Conservation (phyloP, 1,140 invertebrate genomes). For the Lasioglossum albipes region DNA sequence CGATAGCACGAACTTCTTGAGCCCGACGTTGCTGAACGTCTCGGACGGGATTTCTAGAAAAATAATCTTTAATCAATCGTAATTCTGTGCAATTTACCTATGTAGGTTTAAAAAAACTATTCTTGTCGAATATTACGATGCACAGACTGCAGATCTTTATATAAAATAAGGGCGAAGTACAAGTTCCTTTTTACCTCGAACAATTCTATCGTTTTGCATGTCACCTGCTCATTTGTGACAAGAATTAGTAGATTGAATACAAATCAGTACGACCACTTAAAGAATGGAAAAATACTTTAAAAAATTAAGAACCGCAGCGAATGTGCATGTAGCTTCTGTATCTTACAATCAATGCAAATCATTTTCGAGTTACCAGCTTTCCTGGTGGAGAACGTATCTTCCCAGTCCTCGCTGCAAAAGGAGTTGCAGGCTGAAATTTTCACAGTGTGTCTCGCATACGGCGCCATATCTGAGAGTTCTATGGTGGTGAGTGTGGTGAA, state of each 20-base stretch:
- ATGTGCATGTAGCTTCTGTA: too few relatives aligned
- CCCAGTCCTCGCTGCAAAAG: neutral
- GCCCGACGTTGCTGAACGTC: conserved; percentile 21
- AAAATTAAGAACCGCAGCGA: too few relatives aligned
- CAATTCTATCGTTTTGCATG: too few relatives aligned
- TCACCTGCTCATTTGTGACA: too few relatives aligned
- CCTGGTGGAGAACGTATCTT: conserved; percentile 14
- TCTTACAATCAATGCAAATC: too few relatives aligned
- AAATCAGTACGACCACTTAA: too few relatives aligned
- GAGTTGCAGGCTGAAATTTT: conserved; percentile 42
- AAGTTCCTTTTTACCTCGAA: neutral
- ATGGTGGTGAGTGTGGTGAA: neutral
- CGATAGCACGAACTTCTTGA: conserved; percentile 15
- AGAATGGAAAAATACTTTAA: too few relatives aligned
- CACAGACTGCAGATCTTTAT: neutral
- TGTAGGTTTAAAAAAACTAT: too few relatives aligned
- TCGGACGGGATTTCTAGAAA: conserved; percentile 42
- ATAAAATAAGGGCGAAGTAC: too few relatives aligned
- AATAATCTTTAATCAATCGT: neutral
- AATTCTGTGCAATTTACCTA: too few relatives aligned
- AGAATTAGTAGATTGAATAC: too few relatives aligned
- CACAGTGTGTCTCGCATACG: conserved; percentile 40
- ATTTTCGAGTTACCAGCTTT: conserved; percentile 30
- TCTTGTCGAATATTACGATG: neutral
- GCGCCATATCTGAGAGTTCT: conserved; percentile 25